Base-by-base conservation (phyloP, 2,888 invertebrate genomes). In the Epirrhoe tristata region DNA sequence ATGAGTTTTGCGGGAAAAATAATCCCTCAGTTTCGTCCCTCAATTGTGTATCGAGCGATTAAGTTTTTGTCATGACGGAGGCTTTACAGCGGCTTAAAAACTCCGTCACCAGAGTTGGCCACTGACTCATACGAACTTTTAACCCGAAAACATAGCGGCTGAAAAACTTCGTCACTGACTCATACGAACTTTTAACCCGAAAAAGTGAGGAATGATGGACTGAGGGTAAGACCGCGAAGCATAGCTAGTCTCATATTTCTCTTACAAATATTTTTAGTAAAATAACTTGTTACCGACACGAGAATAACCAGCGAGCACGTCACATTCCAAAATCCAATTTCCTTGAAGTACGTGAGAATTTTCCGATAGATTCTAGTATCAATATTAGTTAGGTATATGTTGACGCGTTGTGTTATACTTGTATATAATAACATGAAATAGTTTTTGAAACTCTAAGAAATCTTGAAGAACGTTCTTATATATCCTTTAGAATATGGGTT, bases 281-380 rank as follows among this genome's bases (percentile, higher is more conserved):
- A 46, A 61, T 62, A 63, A 66, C 66, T 63, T 67, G 58, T 51
- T 64, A 62, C 58, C 58, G 1, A 31, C 46, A n/a, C 43, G 16
- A 64, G 72, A 64, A 68, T 65, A 70, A 68, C 62, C 71, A 66
- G 63, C 66, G 66, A 70, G 67, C 67, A 64, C 73, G 81, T 82
- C 85, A 79, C 76, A 84, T 79, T 77, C 77, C 77, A 80, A 82
- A 87, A 88, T 83, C 83, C 85, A 85, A 88, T 87, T 88, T 88
- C 85, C 85, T 79, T 75, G 72, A 75, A 72, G 79, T 75, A 67
- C 85, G 84, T 85, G 86, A 83, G 79, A 74, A 82, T 86, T 83
- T 84, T 86, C 77, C 80, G 77, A 82, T 77, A 79, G 75, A 76
- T 72, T 74, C 74, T 75, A 73, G 75, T 78, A 77, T 79, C 79